Evolutionary conservation across 2,888 invertebrate genomes (phyloP).

Genomic region (Scrobipalpa atriplicella): DNA sequence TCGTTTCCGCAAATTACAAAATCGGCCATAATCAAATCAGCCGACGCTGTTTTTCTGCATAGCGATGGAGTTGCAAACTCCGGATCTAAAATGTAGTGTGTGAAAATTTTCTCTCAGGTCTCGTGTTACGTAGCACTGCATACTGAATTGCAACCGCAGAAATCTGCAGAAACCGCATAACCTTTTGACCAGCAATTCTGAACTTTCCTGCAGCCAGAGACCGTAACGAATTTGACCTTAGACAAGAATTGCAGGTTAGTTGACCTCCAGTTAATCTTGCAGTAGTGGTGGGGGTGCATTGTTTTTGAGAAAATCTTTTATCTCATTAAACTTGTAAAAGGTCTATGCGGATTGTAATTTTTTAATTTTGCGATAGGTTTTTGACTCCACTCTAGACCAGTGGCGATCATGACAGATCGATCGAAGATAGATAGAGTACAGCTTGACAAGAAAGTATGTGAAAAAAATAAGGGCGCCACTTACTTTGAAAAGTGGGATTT

Average conservation of each 20-base stretch:
- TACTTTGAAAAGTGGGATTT: too few species aligned
- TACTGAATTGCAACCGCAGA: slow-evolving; percentile 49
- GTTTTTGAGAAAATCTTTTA: too few species aligned
- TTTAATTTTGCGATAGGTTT: too few species aligned
- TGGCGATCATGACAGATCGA: too few species aligned
- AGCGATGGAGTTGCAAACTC: neutral
- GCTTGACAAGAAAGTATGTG: too few species aligned
- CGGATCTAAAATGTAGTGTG: slow-evolving; percentile 29
- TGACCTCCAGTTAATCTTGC: neutral
- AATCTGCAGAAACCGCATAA: slow-evolving; percentile 34
- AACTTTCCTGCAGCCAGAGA: neutral
- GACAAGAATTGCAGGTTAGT: neutral
- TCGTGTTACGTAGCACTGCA: slow-evolving; percentile 45
- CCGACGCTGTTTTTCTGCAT: neutral
- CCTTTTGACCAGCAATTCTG: slow-evolving; percentile 5
- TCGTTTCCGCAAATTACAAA: slow-evolving; percentile 3
- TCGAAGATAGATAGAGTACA: too few species aligned
- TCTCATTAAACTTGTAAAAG: too few species aligned
- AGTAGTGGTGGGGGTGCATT: too few species aligned
- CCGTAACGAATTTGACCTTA: neutral
- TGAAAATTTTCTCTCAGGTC: slow-evolving; percentile 44
- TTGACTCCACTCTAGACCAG: too few species aligned
- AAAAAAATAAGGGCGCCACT: too few species aligned
- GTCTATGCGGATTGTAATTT: too few species aligned
- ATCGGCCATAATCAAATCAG: neutral